Base-by-base conservation (phyloP, 2,888 invertebrate genomes). In the Alviniconcha strummeri region DNA sequence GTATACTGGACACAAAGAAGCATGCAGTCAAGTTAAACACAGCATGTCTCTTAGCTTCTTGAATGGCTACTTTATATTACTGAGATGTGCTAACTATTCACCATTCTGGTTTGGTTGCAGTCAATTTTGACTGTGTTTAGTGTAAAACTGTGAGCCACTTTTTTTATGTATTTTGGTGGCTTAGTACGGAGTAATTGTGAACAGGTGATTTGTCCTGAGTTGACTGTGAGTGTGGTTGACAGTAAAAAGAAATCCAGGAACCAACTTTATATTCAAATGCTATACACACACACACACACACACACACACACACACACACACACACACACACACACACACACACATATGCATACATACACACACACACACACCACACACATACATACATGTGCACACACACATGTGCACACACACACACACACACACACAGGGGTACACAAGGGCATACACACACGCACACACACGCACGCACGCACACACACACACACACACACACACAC, bases 381-480 rank as follows among this genome's bases (percentile, higher is more conserved):
- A n/a, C n/a, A n/a, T n/a, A n/a, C n/a, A n/a, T n/a, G n/a, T n/a
- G n/a, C n/a, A n/a, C n/a, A n/a, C n/a, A n/a, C n/a, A n/a, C n/a
- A n/a, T n/a, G n/a, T n/a, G n/a, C n/a, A n/a, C n/a, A n/a, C n/a
- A n/a, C n/a, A n/a, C n/a, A n/a, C 11, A 60, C 60, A 60, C 60
- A 60, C 60, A 60, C 15, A n/a, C 69, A 69, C 69, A 60, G 72
- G 36, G 52, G 9, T 55, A 11, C 75, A 55, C 69, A 69, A 11
- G 3, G 19, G 13, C 57, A 57, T 19, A 11, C 60, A 64, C 78
- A 72, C 19, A 72, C 19, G 36, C 36, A 72, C 72, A 64, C 64
- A 36, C 78, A 78, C 78, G 60, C 78, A 78, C 78, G 17, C 69
- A 69, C 13, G 17, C 69, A 69, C 69, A 69, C 69, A 69, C 69